Evolutionary conservation across 2,888 invertebrate genomes (phyloP).

Genomic region (Noctua pronuba): DNA sequence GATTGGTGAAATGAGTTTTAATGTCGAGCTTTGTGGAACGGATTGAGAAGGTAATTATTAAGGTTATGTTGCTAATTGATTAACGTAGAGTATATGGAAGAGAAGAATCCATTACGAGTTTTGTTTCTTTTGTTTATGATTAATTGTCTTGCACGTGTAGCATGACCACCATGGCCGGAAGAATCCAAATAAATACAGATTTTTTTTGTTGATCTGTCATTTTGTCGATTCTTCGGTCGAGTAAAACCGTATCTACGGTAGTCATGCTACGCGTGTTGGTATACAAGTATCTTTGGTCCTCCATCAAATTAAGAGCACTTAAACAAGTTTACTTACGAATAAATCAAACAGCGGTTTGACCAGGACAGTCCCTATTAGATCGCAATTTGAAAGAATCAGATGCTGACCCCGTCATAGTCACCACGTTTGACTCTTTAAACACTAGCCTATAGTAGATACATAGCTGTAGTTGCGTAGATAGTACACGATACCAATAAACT

Average conservation of each 20-base stretch:
- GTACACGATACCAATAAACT: constrained; percentile 1
- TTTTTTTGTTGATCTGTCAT: no score
- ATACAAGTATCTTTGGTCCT: background rate
- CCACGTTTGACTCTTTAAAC: constrained; percentile 30
- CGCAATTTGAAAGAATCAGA: constrained; percentile 33
- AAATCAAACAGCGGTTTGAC: constrained; percentile 9
- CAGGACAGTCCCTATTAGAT: constrained; percentile 12
- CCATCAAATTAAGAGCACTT: background rate
- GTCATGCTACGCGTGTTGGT: no score
- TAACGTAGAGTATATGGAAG: background rate
- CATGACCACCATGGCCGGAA: no score
- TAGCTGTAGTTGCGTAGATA: background rate
- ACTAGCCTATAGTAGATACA: constrained; percentile 7
- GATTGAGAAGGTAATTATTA: constrained; percentile 1
- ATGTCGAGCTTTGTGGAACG: background rate
- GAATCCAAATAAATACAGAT: no score
- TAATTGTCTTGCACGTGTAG: background rate
- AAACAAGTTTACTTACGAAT: constrained; percentile 10
- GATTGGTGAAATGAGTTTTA: constrained; percentile 17
- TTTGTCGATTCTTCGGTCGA: no score
- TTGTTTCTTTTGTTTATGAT: background rate
- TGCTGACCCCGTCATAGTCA: constrained; percentile 3
- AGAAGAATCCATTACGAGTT: background rate
- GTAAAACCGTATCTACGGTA: no score
- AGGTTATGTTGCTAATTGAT: background rate